These are phyloP conservation scores for Uromys caudimaculatus DNA, from an alignment of 2,797 vertebrate species.

Conservation along the genomic window DNA sequence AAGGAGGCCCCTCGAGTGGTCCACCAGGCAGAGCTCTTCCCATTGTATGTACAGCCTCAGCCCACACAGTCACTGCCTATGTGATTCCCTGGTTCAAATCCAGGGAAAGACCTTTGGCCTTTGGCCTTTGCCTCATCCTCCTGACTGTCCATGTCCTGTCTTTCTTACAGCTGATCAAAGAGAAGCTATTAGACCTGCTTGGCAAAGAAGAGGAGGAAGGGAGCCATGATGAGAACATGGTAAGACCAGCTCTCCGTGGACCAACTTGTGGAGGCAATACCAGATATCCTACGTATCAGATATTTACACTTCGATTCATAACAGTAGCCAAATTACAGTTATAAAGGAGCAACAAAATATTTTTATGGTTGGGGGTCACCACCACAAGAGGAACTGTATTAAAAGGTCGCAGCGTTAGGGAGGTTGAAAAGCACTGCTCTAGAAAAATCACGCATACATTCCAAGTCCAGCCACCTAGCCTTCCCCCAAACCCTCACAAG, in stretches of 20 bases:
- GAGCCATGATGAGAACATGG: conserved; percentile 96
- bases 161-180: conserved; percentile 94
- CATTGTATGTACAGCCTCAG: accelerated
- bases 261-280: accelerated
- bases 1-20: background rate
- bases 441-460: background rate
- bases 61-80: background rate
- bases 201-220: conserved; percentile 97
- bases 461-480: background rate
- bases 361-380: background rate
- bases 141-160: background rate
- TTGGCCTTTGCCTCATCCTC: background rate
- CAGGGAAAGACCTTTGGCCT: background rate
- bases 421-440: background rate
- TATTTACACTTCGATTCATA: background rate
- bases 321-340: background rate
- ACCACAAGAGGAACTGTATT: background rate
- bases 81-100: background rate
- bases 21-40: background rate
- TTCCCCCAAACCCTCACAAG: background rate
- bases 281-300: background rate
- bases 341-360: background rate
- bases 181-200: conserved; percentile 95
- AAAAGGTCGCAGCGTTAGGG: background rate
- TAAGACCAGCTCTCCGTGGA: conserved; percentile 83